These are phyloP conservation scores for Leucophenga maculata DNA, from an alignment of 2,888 invertebrate species.

Conservation along the genomic window DNA sequence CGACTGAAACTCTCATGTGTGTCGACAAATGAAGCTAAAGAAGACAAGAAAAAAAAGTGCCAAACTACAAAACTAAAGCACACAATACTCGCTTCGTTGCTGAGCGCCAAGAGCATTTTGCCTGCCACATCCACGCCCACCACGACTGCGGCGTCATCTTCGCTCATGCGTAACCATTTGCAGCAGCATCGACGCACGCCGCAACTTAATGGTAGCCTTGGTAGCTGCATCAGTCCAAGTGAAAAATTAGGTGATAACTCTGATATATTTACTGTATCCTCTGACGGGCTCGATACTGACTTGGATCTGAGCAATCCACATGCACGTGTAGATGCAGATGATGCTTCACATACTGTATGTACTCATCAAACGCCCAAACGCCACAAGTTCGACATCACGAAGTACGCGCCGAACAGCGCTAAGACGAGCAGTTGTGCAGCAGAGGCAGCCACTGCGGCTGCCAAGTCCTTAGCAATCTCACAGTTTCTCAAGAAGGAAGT, in stretches of 20 bases:
- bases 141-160: slow-evolving; percentile 42
- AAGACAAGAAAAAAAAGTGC: slow-evolving; percentile 36
- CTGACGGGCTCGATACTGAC: slow-evolving; percentile 71
- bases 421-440: slow-evolving; percentile 60
- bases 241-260: slow-evolving; percentile 71
- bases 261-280: slow-evolving; percentile 71
- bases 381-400: slow-evolving; percentile 62
- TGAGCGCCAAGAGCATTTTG: slow-evolving; percentile 43
- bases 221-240: slow-evolving; percentile 70
- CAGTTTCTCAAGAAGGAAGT: slow-evolving; percentile 70
- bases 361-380: slow-evolving; percentile 60
- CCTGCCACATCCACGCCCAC: slow-evolving; percentile 57
- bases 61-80: slow-evolving; percentile 25
- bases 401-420: slow-evolving; percentile 62
- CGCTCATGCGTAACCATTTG: slow-evolving; percentile 37
- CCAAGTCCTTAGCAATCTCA: slow-evolving; percentile 66
- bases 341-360: slow-evolving; percentile 52
- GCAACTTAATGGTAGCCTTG: slow-evolving; percentile 65
- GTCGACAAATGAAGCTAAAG: slow-evolving; percentile 20
- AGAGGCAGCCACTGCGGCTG: slow-evolving; percentile 66
- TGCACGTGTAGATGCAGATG: slow-evolving; percentile 44
- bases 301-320: slow-evolving; percentile 69
- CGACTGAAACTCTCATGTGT: neutral
- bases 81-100: slow-evolving; percentile 45
- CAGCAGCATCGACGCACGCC: slow-evolving; percentile 52